Conservation (phyloP, 2,113 vertebrate species). For the Amphiprion percula region DNA sequence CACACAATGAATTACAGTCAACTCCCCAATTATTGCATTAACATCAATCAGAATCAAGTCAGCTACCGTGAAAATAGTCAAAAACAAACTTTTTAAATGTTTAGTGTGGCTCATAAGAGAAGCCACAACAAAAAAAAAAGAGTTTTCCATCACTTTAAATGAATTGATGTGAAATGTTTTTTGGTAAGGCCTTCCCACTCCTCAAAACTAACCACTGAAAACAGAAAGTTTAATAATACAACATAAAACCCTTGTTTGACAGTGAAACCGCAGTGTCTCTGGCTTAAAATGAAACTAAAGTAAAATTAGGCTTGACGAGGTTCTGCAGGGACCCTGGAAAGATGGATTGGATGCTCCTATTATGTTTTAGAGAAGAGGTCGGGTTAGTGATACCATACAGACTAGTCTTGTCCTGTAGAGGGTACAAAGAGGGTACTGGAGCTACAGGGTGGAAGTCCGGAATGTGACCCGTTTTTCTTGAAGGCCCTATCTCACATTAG, state of each 20-base stretch:
- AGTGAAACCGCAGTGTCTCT: conserved; percentile 47
- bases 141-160: conserved; percentile 54
- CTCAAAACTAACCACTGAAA: conserved; percentile 39
- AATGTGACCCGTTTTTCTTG: conserved; percentile 36
- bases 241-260: conserved; percentile 54
- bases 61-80: conserved; percentile 53
- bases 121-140: conserved; percentile 72
- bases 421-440: conserved; percentile 23
- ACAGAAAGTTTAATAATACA: conserved; percentile 61
- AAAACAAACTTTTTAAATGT: conserved; percentile 68
- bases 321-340: conserved; percentile 26
- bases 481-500: conserved; percentile 48
- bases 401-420: not conserved
- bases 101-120: conserved; percentile 54
- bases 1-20: conserved; percentile 56
- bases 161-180: conserved; percentile 70
- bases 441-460: conserved; percentile 2
- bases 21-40: conserved; percentile 61
- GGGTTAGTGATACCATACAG: conserved; percentile 41
- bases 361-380: conserved; percentile 37
- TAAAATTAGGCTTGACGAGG: conserved; percentile 30
- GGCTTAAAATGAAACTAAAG: conserved; percentile 33
- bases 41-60: conserved; percentile 65
- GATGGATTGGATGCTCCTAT: conserved; percentile 42
- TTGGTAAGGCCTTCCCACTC: conserved; percentile 50